Evolutionary conservation across 2,797 vertebrate species (phyloP).

Genomic region (Lindbergichthys nudifrons): DNA sequence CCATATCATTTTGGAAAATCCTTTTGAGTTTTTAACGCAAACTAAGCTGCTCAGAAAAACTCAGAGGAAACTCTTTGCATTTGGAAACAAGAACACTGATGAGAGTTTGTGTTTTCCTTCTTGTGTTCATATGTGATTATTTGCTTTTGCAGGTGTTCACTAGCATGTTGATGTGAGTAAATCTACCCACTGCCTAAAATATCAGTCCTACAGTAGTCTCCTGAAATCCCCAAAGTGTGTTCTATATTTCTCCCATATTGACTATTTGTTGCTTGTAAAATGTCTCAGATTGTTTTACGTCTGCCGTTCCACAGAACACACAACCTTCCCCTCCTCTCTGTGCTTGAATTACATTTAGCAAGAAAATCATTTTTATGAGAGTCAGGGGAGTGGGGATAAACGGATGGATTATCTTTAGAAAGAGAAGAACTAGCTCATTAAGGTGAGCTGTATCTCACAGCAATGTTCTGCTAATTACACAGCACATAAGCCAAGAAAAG

Average conservation of each 20-base stretch:
- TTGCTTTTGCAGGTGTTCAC: conserved; percentile 30
- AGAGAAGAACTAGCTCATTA: conserved; percentile 82
- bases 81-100: conserved; percentile 8
- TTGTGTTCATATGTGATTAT: conserved; percentile 17
- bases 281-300: conserved; percentile 60
- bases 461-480: conserved; percentile 80
- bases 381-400: conserved; percentile 81
- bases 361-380: conserved; percentile 84
- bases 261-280: conserved; percentile 62
- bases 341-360: conserved; percentile 79
- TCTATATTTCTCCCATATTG: conserved; percentile 59
- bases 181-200: conserved; percentile 36
- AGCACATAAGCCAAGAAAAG: conserved; percentile 63
- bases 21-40: conserved; percentile 34
- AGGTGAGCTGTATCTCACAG: conserved; percentile 80
- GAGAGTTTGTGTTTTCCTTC: not conserved
- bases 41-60: conserved; percentile 6
- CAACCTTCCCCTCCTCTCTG: conserved; percentile 39
- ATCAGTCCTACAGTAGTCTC: conserved; percentile 19
- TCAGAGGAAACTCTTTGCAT: conserved; percentile 12
- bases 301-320: conserved; percentile 39
- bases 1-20: conserved; percentile 16
- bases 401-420: conserved; percentile 81
- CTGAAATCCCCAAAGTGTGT: conserved; percentile 45
- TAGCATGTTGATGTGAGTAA: conserved; percentile 16